A percentile compares a stretch with the other conserved stretches of the same genome.
phyloP scores from a whole-genome alignment of 2,888 invertebrate species.

The Scaptomyza flava region DNA sequence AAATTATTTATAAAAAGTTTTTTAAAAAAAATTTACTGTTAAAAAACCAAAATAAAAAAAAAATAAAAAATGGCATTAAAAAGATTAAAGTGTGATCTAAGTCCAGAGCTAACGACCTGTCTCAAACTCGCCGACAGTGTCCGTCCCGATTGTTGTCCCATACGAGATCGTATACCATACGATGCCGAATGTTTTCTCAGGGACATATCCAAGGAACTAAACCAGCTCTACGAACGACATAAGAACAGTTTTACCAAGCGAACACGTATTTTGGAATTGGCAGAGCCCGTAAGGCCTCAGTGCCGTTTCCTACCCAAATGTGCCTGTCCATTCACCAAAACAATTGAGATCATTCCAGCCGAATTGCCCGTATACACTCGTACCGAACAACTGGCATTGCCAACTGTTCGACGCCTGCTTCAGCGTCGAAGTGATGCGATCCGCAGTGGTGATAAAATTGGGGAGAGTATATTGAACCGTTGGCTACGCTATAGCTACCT shows the following conservation, averaged over 20 bases:
- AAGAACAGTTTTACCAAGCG: conserved; percentile 54
- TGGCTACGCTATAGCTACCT: conserved; percentile 78
- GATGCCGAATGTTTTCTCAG: conserved; percentile 58
- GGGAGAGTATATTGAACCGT: conserved; percentile 72
- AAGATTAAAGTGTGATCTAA: conserved; percentile 60
- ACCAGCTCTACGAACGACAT: conserved; percentile 56
- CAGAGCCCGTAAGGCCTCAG: conserved; percentile 37
- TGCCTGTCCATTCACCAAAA: conserved; percentile 69
- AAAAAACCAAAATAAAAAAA: conserved; percentile 4
- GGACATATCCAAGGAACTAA: conserved; percentile 64
- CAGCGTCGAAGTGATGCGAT: conserved; percentile 38
- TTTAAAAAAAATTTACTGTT: conserved; percentile 11
- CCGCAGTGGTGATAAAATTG: conserved; percentile 45
- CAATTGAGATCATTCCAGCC: conserved; percentile 64
- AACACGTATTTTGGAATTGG: conserved; percentile 66
- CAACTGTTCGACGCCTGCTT: conserved; percentile 59
- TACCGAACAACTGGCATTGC: conserved; percentile 80
- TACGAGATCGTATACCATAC: conserved; percentile 55
- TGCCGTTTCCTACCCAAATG: conserved; percentile 67
- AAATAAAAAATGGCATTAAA: conserved; percentile 40
- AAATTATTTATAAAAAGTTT: conserved; percentile 31
- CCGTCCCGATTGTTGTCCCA: conserved; percentile 69
- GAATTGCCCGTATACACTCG: conserved; percentile 68
- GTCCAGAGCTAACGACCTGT: conserved; percentile 53
- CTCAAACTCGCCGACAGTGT: conserved; percentile 44